A percentile compares a stretch with the other conserved stretches of the same genome.
phyloP scores from a whole-genome alignment of 2,113 vertebrate genomes.

The Pelvicachromis taeniatus region DNA sequence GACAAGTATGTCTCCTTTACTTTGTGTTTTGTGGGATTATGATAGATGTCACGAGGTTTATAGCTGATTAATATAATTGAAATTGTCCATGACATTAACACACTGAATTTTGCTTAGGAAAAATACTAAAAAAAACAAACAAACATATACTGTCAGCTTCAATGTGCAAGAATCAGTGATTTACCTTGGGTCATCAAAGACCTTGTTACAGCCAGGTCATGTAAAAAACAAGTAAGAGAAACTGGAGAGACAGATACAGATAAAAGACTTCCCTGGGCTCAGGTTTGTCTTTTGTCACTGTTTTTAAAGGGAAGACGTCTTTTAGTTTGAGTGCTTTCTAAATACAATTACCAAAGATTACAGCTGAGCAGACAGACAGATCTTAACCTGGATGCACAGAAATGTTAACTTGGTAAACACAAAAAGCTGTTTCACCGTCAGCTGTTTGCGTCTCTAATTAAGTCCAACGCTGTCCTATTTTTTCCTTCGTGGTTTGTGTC shows the following conservation, averaged over 20 bases:
- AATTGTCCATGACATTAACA: not conserved
- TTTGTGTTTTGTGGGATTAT: not conserved
- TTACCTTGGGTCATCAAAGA: conserved; percentile 37
- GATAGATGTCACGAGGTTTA: not conserved
- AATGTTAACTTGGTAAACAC: conserved; percentile 19
- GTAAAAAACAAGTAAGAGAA: conserved; percentile 14
- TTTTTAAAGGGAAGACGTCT: conserved; percentile 56
- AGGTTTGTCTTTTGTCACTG: conserved; percentile 59
- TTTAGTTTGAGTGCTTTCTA: conserved; percentile 63
- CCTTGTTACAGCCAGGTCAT: conserved; percentile 22
- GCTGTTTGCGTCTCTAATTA: not conserved
- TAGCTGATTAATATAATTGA: not conserved
- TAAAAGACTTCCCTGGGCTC: conserved; percentile 40
- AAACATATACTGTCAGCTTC: not conserved
- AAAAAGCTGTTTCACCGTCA: conserved; percentile 15
- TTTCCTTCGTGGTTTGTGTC: not conserved
- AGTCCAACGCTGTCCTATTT: not conserved
- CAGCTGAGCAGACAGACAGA: conserved; percentile 45
- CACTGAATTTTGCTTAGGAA: not conserved
- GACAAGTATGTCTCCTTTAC: not conserved
- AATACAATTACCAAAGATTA: conserved; percentile 74
- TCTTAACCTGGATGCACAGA: conserved; percentile 30
- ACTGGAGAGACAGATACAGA: conserved; percentile 8
- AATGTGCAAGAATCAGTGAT: not conserved
- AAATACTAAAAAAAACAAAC: not conserved